phyloP scores from a whole-genome alignment of 1,140 invertebrate species.

The Papilio aristodemus region DNA sequence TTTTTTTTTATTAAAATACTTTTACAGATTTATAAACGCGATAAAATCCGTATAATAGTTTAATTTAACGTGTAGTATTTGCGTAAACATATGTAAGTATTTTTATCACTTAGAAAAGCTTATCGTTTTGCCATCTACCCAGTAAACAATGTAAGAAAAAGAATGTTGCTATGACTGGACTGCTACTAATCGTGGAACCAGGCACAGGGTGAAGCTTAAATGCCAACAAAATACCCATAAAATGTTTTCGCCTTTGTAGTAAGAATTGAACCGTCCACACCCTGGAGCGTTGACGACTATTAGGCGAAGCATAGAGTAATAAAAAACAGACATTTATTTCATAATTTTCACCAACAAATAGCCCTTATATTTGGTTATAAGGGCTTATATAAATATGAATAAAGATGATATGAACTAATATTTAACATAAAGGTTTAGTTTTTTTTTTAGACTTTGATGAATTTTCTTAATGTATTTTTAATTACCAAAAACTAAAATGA shows the following conservation, averaged over 20 bases:
- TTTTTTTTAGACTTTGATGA: too few relatives aligned
- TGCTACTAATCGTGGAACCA: not conserved
- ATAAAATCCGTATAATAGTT: too few relatives aligned
- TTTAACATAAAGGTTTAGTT: too few relatives aligned
- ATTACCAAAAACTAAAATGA: not conserved
- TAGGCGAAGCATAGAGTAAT: not conserved
- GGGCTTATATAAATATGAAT: not conserved
- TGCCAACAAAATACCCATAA: constrained; percentile 1
- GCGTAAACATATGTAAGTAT: too few relatives aligned
- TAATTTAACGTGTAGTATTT: too few relatives aligned
- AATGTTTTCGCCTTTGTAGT: not conserved
- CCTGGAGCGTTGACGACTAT: not conserved
- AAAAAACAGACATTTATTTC: constrained; percentile 9
- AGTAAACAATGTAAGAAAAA: not conserved
- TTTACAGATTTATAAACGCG: too few relatives aligned
- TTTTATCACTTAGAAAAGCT: not conserved
- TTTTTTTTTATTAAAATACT: too few relatives aligned
- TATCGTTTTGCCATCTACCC: not conserved
- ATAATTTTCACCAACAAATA: not conserved
- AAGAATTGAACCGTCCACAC: constrained; percentile 15
- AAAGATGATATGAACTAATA: too few relatives aligned
- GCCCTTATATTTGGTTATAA: not conserved
- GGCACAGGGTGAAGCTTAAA: constrained; percentile 10
- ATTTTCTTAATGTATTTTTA: too few relatives aligned
- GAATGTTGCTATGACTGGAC: not conserved